A percentile compares a stretch with the other conserved stretches of the same genome.
Evolutionary conservation across 2,113 vertebrate genomes (phyloP).

Genomic region (Chionodraco myersi): DNA sequence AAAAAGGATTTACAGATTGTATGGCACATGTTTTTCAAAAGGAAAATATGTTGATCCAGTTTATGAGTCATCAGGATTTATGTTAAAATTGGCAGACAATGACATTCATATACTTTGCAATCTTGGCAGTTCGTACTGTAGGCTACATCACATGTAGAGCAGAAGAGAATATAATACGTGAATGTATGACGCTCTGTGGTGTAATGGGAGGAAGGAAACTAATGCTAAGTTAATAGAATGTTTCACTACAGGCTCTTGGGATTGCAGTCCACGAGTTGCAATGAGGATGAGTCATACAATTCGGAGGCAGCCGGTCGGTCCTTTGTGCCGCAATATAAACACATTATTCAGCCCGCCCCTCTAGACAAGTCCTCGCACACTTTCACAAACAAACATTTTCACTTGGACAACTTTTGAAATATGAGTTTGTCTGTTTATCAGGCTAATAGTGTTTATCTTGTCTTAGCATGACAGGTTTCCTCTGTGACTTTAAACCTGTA

Average conservation of each 20-base stretch:
- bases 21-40: slow-evolving; percentile 13
- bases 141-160: slow-evolving; percentile 10
- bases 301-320: slow-evolving; percentile 63
- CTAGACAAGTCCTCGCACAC: slow-evolving; percentile 25
- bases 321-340: slow-evolving; percentile 70
- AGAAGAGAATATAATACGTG: slow-evolving; percentile 4
- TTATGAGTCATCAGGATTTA: slow-evolving; percentile 67
- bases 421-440: slow-evolving; percentile 32
- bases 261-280: slow-evolving; percentile 53
- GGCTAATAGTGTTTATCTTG: slow-evolving; percentile 61
- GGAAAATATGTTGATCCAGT: slow-evolving; percentile 42
- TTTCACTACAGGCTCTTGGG: slow-evolving; percentile 63
- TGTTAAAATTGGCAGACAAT: slow-evolving; percentile 43
- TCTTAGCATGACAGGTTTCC: slow-evolving; percentile 37
- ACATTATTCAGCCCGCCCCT: slow-evolving; percentile 57
- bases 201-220: slow-evolving; percentile 65
- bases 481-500: slow-evolving; percentile 17
- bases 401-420: slow-evolving; percentile 31
- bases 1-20: slow-evolving; percentile 56
- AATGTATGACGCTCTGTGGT: slow-evolving; percentile 29
- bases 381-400: slow-evolving; percentile 30
- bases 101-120: slow-evolving; percentile 24
- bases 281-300: slow-evolving; percentile 76
- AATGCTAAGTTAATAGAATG: slow-evolving; percentile 67
- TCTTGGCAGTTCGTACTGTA: slow-evolving; percentile 17